Conservation (phyloP, 2,797 vertebrate species). For the Rhinoraja longicauda region DNA sequence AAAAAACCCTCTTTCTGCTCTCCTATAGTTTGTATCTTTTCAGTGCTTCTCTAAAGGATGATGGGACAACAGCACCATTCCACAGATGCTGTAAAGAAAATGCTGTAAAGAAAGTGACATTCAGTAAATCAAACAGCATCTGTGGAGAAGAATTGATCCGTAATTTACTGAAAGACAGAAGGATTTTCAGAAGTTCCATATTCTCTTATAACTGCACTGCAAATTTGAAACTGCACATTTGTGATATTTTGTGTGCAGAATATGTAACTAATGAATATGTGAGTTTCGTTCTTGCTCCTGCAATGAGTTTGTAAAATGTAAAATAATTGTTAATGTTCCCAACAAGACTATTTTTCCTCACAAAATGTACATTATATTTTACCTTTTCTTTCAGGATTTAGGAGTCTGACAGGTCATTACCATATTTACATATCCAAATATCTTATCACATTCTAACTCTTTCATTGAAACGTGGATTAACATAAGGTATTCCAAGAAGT, state of each 20-base stretch:
- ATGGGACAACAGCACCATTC: too few species aligned
- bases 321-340: background rate
- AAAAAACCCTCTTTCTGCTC: background rate
- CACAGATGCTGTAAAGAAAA: too few species aligned
- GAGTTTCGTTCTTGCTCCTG: background rate
- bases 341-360: background rate
- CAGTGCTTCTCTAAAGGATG: background rate
- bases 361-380: background rate
- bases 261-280: background rate
- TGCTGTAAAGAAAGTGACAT: too few species aligned
- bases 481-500: background rate
- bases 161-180: background rate
- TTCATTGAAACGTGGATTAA: background rate
- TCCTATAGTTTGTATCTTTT: background rate
- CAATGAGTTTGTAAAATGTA: background rate
- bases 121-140: too few species aligned
- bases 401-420: background rate
- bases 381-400: background rate
- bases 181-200: background rate
- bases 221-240: background rate
- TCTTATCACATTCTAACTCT: background rate
- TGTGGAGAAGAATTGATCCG: background rate
- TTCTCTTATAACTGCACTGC: background rate
- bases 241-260: background rate
- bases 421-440: background rate